These are phyloP conservation scores for Drosophila hamatofila DNA, from an alignment of 2,888 invertebrate genomes.

Conservation along the genomic window DNA sequence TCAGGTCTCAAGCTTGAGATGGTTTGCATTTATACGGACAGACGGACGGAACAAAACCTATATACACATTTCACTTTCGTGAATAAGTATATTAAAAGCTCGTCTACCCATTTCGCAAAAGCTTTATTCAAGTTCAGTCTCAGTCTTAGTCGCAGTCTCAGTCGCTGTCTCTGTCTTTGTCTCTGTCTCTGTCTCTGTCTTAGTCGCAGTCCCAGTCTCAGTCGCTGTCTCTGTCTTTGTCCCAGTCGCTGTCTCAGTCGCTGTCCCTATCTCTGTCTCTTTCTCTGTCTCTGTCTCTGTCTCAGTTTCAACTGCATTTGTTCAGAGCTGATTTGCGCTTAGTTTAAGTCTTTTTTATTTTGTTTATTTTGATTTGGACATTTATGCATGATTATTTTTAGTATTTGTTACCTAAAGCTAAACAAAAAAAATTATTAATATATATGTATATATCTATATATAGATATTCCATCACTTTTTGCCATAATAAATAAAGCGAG, in stretches of 20 bases:
- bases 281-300: neutral
- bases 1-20: no score
- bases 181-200: neutral
- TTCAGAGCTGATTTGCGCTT: neutral
- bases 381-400: conserved; percentile 41
- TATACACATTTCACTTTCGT: no score
- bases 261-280: neutral
- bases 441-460: conserved; percentile 13
- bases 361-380: conserved; percentile 63
- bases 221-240: neutral
- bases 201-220: neutral
- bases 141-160: neutral
- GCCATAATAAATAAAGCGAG: conserved; percentile 12
- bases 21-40: no score
- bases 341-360: conserved; percentile 50
- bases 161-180: neutral
- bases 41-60: no score
- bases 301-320: neutral
- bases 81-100: neutral
- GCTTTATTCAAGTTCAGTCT: conserved; percentile 10
- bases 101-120: neutral
- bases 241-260: neutral
- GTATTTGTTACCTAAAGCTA: conserved; percentile 26
- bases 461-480: conserved; percentile 15
- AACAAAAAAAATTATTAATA: conserved; percentile 22